Conservation (phyloP, 2,113 vertebrate genomes). For the Phodopus roborovskii region DNA sequence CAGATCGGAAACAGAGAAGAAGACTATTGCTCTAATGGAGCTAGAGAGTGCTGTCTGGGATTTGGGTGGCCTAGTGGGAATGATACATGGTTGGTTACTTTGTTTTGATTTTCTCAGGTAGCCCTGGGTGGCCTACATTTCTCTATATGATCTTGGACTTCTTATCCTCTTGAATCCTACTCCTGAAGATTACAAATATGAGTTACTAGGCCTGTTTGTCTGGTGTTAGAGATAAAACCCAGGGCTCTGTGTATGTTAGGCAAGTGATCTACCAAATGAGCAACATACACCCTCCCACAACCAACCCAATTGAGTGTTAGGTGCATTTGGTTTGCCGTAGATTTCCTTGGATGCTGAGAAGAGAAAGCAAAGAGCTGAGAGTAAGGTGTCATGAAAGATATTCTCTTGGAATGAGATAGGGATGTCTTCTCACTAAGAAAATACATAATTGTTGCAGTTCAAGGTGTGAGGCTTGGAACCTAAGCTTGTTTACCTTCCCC, state of each 20-base stretch:
- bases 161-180: neutral
- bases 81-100: neutral
- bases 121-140: neutral
- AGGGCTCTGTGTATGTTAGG: neutral
- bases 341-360: constrained; percentile 10
- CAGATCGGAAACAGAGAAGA: neutral
- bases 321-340: neutral
- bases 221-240: neutral
- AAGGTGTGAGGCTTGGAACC: neutral
- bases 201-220: neutral
- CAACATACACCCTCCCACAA: neutral
- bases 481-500: neutral
- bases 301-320: neutral
- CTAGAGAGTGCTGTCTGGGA: neutral
- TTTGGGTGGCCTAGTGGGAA: neutral
- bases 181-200: neutral
- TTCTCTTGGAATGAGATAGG: neutral
- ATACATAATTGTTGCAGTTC: neutral
- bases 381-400: neutral
- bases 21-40: neutral
- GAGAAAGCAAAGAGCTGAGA: neutral
- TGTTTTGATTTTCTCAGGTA: neutral
- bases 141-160: neutral
- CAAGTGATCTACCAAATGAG: neutral
- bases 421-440: constrained; percentile 1